Conservation (phyloP, 2,113 vertebrate species). For the Pantherophis guttatus region DNA sequence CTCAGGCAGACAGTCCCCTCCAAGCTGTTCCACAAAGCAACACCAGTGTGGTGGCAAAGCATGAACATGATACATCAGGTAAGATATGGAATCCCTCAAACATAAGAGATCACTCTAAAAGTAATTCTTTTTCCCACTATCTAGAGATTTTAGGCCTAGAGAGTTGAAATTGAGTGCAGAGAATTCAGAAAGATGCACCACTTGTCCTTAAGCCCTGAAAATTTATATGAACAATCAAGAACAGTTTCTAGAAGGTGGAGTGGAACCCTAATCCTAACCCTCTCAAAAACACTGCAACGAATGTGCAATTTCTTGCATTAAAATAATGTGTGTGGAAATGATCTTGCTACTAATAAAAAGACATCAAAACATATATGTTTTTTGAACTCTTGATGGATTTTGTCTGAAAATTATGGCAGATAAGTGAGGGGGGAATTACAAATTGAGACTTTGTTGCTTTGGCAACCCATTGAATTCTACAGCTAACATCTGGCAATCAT, state of each 20-base stretch:
- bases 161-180: background rate
- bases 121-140: background rate
- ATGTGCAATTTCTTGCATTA: background rate
- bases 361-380: background rate
- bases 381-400: background rate
- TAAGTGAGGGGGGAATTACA: background rate
- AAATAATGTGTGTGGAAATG: background rate
- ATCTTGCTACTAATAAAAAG: background rate
- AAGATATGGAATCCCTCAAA: background rate
- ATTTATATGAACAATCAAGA: background rate
- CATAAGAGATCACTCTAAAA: background rate
- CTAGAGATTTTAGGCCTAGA: background rate
- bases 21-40: background rate
- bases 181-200: background rate
- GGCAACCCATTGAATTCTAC: background rate
- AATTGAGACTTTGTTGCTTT: background rate
- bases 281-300: background rate
- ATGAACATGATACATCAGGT: conserved; percentile 47
- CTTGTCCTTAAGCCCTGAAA: background rate
- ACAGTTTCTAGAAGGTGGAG: background rate
- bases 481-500: background rate
- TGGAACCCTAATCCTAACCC: background rate
- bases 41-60: background rate
- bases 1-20: background rate
- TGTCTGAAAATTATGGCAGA: background rate